These are phyloP conservation scores for Listronotus oregonensis DNA, from an alignment of 1,140 invertebrate genomes.

Conservation along the genomic window DNA sequence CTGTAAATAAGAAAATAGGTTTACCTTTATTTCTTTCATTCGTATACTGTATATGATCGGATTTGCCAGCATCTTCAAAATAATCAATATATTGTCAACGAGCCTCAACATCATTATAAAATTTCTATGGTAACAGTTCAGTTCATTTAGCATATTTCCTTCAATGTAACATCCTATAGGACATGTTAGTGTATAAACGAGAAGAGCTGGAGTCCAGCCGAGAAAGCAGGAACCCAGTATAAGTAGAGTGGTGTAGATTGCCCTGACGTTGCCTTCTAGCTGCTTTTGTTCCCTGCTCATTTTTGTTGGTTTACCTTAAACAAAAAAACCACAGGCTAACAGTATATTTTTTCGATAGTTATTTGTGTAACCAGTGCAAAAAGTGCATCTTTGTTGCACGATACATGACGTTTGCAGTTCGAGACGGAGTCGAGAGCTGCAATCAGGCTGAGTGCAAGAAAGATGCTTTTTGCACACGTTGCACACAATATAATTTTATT, in stretches of 20 bases:
- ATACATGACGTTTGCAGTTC: too few relatives aligned
- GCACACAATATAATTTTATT: too few relatives aligned
- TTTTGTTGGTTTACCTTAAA: too few relatives aligned
- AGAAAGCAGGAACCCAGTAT: constrained; percentile 72
- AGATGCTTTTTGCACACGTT: too few relatives aligned
- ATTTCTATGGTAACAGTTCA: constrained; percentile 45
- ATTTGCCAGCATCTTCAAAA: constrained; percentile 70
- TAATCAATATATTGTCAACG: constrained; percentile 61
- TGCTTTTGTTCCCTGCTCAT: constrained; percentile 42
- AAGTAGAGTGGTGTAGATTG: constrained; percentile 68
- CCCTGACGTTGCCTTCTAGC: constrained; percentile 65
- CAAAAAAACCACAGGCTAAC: too few relatives aligned
- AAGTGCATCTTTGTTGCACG: too few relatives aligned
- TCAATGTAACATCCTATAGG: constrained; percentile 57
- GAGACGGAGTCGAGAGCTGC: too few relatives aligned
- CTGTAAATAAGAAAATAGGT: too few relatives aligned
- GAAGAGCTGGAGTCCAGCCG: constrained; percentile 68
- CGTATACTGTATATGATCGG: constrained; percentile 74
- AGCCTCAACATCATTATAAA: constrained; percentile 38
- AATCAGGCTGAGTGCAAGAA: too few relatives aligned
- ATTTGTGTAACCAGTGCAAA: too few relatives aligned
- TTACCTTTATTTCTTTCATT: constrained; percentile 68
- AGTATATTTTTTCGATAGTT: too few relatives aligned
- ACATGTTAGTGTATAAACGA: constrained; percentile 62
- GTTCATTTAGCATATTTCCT: constrained; percentile 36